phyloP scores from a whole-genome alignment of 2,888 invertebrate genomes.

The Cataglyphis altisquamis region DNA sequence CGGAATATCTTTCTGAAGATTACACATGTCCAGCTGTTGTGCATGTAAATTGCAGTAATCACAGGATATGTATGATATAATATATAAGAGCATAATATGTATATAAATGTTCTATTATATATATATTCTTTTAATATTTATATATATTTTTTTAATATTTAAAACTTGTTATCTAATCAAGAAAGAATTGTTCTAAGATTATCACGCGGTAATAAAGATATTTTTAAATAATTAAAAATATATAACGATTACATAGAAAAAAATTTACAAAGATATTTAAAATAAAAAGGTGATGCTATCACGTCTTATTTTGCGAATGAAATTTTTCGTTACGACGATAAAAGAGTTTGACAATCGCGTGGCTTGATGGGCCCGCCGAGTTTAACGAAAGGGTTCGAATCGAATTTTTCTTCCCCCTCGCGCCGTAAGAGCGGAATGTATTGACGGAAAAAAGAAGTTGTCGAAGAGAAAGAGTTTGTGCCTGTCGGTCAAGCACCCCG shows the following conservation, averaged over 20 bases:
- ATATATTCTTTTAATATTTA: neutral
- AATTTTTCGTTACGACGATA: conserved; percentile 15
- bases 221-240: neutral
- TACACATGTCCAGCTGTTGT: neutral
- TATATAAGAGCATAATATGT: too few species aligned
- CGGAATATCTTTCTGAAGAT: conserved; percentile 26
- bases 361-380: neutral
- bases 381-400: conserved; percentile 49
- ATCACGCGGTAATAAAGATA: neutral
- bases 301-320: neutral
- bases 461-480: conserved; percentile 72
- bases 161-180: neutral
- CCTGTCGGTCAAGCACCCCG: conserved; percentile 76
- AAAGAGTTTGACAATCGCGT: conserved; percentile 59
- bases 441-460: conserved; percentile 57
- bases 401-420: conserved; percentile 44
- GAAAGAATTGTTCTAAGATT: neutral
- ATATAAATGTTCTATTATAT: too few species aligned
- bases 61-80: neutral
- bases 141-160: neutral
- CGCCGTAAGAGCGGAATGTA: conserved; percentile 62
- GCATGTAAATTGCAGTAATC: neutral
- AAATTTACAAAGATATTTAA: neutral
- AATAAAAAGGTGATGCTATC: neutral
- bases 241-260: neutral